Conservation (phyloP, 2,888 invertebrate genomes). For the Drosophila diplacantha region DNA sequence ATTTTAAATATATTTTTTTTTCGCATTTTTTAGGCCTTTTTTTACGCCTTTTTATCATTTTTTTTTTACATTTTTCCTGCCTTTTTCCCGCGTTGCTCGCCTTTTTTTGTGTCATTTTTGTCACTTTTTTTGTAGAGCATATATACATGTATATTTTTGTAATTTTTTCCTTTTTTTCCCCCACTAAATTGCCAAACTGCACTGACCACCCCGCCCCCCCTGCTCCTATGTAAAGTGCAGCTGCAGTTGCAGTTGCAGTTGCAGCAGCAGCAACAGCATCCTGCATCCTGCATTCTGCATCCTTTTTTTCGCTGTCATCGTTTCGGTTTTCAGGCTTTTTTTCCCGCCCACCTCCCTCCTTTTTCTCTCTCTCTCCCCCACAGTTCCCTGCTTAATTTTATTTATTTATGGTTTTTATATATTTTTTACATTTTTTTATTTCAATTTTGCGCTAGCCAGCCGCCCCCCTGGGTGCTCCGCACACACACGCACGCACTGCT, state of each 20-base stretch:
- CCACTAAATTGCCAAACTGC: constrained; percentile 68
- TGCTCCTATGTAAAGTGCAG: constrained; percentile 55
- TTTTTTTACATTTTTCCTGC: neutral
- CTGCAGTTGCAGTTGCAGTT: constrained; percentile 34
- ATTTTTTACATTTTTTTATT: constrained; percentile 40
- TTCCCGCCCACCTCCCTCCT: constrained; percentile 10
- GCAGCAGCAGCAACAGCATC: constrained; percentile 9
- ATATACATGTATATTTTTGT: neutral
- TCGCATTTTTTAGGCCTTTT: constrained; percentile 29
- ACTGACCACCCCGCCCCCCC: constrained; percentile 8
- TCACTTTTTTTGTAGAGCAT: constrained; percentile 49
- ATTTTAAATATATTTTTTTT: constrained; percentile 9
- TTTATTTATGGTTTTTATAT: constrained; percentile 68
- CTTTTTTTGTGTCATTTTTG: constrained; percentile 52
- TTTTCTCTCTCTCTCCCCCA: constrained; percentile 17
- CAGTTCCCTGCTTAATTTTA: constrained; percentile 68
- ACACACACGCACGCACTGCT: constrained; percentile 7
- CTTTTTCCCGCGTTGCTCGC: constrained; percentile 31
- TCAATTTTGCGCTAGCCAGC: constrained; percentile 40
- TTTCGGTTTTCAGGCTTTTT: constrained; percentile 31
- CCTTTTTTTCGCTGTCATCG: constrained; percentile 39
- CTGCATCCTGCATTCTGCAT: constrained; percentile 32
- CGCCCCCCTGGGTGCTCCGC: constrained; percentile 27
- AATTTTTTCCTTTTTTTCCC: constrained; percentile 21
- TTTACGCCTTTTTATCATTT: constrained; percentile 9